Evolutionary conservation across 1,140 invertebrate species (phyloP).

Genomic region (Pseudomyrmex concolor): DNA sequence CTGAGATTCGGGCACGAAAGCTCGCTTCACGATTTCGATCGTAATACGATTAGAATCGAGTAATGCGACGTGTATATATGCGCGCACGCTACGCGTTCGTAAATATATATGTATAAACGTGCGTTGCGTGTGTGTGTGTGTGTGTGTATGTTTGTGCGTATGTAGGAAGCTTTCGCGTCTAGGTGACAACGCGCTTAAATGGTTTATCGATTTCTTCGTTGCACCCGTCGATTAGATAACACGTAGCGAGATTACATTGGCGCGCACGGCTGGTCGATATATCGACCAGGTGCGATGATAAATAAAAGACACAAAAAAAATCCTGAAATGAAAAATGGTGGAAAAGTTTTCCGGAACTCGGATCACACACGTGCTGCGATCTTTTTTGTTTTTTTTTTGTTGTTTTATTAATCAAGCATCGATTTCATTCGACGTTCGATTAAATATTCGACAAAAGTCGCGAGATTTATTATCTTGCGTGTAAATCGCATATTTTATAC

Average conservation of each 20-base stretch:
- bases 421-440: background rate
- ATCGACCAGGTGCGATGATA: slow-evolving; percentile 24
- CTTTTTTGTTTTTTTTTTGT: background rate
- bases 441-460: background rate
- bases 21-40: slow-evolving; percentile 68
- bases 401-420: background rate
- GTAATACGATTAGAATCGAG: slow-evolving; percentile 74
- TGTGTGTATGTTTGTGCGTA: background rate
- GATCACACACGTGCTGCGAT: slow-evolving; percentile 10
- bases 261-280: slow-evolving; percentile 31
- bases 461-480: background rate
- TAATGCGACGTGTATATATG: slow-evolving; percentile 39
- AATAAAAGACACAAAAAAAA: slow-evolving; percentile 22
- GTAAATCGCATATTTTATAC: background rate
- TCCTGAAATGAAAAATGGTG: slow-evolving; percentile 14
- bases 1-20: slow-evolving; percentile 58
- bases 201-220: slow-evolving; percentile 57
- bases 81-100: slow-evolving; percentile 34
- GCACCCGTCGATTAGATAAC: slow-evolving; percentile 61
- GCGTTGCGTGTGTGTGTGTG: no score
- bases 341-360: background rate
- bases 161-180: slow-evolving; percentile 32
- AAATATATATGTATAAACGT: background rate
- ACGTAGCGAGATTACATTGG: slow-evolving; percentile 50
- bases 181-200: slow-evolving; percentile 53